Evolutionary conservation across 2,797 vertebrate genomes (phyloP), one percentile per base, ranked within the genome.

Genomic region (Florisuga fusca): DNA sequence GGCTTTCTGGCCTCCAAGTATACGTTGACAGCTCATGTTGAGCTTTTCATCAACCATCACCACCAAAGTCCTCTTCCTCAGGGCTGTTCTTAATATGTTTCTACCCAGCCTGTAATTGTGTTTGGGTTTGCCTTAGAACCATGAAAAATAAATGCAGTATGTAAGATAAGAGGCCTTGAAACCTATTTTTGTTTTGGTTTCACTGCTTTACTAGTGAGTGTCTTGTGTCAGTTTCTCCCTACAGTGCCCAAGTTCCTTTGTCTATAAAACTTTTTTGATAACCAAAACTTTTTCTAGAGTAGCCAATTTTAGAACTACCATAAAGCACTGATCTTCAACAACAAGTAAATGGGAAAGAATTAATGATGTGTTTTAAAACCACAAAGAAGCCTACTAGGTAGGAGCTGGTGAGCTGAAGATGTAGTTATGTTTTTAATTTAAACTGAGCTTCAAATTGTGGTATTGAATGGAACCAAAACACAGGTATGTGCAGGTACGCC

Each of bases 401-500:
- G 67, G 26, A 82, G 54, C 46, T 57, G 8, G 15, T 38, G 13
- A 86, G 38, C 18, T 20, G 12, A 81, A 81, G n/a, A 25, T 51
- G 8, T 27, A 27, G 53, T 27, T 73, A 27, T 68, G 12, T 61
- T 12, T 53, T 68, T 9, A 50, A 50, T 26, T 26, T 76, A 27
- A 61, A 27, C 38, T 61, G 14, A 48, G 64, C 57, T 7, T 88
- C 33, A 58, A 12, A 81, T 68, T 31, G 81, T 61, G 27, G 12
- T 51, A 10, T 45, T 58, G 16, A 66, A 16, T 58, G 31, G n/a
- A 84, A 48, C 9, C 0, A 3, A 46, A 85, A 53, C 10, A 8
- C 19, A 13, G 0, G 10, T 27, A n/a, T 0, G 0, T 79, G 29
- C 62, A 34, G 55, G 34, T 78, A 75, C 13, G 18, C 6, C 48